phyloP scores from a whole-genome alignment of 2,888 invertebrate genomes.

The Rhamnusium bicolor region DNA sequence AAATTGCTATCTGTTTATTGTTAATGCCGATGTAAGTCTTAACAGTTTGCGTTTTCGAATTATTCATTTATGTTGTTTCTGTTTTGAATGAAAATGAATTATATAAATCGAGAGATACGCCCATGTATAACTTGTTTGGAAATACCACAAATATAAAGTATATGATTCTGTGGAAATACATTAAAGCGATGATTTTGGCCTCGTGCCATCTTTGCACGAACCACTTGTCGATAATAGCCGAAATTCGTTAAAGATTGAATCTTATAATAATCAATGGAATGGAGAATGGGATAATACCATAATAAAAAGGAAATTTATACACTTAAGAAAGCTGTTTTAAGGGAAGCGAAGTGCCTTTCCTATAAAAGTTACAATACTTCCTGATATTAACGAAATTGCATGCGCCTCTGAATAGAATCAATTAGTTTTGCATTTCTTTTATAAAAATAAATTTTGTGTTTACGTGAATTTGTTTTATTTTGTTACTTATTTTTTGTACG shows the following conservation, averaged over 20 bases:
- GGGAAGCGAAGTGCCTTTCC: not conserved
- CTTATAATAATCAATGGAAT: not conserved
- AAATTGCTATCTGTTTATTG: too few relatives aligned
- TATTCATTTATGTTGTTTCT: not conserved
- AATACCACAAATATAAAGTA: too few relatives aligned
- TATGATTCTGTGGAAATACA: too few relatives aligned
- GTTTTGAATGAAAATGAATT: not conserved
- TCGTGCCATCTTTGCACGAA: not conserved
- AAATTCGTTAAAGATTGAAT: not conserved
- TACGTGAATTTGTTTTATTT: not conserved
- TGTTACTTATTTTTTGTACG: not conserved
- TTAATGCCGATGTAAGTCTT: too few relatives aligned
- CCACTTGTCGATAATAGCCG: slow-evolving; percentile 8
- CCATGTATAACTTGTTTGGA: not conserved
- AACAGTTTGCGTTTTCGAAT: not conserved
- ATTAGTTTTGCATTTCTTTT: not conserved
- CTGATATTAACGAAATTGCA: not conserved
- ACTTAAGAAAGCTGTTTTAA: not conserved
- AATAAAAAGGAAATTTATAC: not conserved
- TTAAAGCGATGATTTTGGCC: not conserved
- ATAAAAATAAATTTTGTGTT: not conserved
- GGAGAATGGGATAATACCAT: slow-evolving; percentile 5
- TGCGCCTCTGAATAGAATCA: not conserved
- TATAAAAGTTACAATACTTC: not conserved
- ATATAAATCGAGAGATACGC: not conserved